Evolutionary conservation across 23 tunicate genomes (phyloP).

Genomic region (Diplosoma virens): DNA sequence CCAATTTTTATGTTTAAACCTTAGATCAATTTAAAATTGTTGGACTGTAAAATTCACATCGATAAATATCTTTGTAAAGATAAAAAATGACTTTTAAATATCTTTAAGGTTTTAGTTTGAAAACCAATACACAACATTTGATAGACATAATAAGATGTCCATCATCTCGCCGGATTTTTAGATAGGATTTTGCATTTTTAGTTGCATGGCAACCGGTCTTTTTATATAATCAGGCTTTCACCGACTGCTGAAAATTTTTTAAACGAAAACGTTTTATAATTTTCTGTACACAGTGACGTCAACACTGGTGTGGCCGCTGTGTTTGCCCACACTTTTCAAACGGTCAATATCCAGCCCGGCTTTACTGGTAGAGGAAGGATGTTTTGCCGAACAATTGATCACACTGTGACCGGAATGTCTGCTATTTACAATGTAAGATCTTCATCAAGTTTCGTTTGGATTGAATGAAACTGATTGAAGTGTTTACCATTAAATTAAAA

Average conservation of each 20-base stretch:
- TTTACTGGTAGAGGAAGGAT: constrained; percentile 39
- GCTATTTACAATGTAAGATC: constrained; percentile 34
- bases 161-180: too few species aligned
- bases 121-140: too few species aligned
- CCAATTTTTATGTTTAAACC: too few species aligned
- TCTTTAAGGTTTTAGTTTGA: too few species aligned
- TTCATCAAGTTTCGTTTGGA: neutral
- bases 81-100: too few species aligned
- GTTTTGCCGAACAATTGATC: constrained; percentile 45
- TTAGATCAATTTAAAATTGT: too few species aligned
- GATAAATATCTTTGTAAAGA: too few species aligned
- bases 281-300: constrained; percentile 52
- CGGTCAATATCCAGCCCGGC: constrained; percentile 25
- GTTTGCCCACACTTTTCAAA: constrained; percentile 52
- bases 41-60: too few species aligned
- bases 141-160: too few species aligned
- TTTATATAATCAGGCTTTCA: neutral
- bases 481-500: too few species aligned
- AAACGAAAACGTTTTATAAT: neutral
- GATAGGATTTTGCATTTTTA: neutral
- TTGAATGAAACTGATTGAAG: too few species aligned
- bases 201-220: neutral
- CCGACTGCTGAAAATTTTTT: neutral
- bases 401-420: constrained; percentile 47
- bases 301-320: constrained; percentile 37